Percentiles rank a stretch among this genome's conserved stretches.
These are phyloP conservation scores for Sinhomidia bicolor DNA, from an alignment of 2,888 invertebrate species.

Conservation along the genomic window DNA sequence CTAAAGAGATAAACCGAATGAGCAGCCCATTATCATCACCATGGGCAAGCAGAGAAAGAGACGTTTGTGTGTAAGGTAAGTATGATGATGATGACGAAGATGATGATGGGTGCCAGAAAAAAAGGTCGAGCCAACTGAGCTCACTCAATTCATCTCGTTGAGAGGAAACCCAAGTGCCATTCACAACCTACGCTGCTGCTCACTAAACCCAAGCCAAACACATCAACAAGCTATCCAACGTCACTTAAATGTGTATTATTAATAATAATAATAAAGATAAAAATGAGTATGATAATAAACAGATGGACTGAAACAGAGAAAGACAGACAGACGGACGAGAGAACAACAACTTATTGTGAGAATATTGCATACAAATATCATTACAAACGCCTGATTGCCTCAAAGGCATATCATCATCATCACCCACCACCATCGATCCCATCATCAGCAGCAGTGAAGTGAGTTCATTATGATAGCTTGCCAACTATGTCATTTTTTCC, in stretches of 20 bases:
- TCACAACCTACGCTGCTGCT: not conserved
- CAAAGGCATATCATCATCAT: conserved; percentile 30
- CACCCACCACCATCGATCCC: not conserved
- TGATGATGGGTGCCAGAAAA: conserved; percentile 43
- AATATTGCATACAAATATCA: conserved; percentile 13
- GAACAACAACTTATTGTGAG: not conserved
- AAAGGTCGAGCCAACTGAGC: conserved; percentile 31
- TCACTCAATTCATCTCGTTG: conserved; percentile 57
- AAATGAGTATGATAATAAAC: not conserved
- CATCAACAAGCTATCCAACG: conserved; percentile 5
- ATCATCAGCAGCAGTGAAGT: not conserved
- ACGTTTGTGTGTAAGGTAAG: no score
- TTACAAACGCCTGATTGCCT: conserved; percentile 23
- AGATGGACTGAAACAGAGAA: not conserved
- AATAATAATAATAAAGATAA: not conserved
- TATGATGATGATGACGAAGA: no score
- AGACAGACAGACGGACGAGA: not conserved
- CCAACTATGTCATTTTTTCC: conserved; percentile 38
- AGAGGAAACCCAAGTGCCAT: conserved; percentile 51
- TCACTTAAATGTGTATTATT: not conserved
- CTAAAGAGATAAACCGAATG: not conserved
- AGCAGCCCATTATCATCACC: not conserved
- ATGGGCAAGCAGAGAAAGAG: no score
- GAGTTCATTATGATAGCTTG: conserved; percentile 34
- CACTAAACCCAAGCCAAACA: not conserved